Evolutionary conservation across 2,888 invertebrate species (phyloP).

Genomic region (Eristalinus sepulchralis): DNA sequence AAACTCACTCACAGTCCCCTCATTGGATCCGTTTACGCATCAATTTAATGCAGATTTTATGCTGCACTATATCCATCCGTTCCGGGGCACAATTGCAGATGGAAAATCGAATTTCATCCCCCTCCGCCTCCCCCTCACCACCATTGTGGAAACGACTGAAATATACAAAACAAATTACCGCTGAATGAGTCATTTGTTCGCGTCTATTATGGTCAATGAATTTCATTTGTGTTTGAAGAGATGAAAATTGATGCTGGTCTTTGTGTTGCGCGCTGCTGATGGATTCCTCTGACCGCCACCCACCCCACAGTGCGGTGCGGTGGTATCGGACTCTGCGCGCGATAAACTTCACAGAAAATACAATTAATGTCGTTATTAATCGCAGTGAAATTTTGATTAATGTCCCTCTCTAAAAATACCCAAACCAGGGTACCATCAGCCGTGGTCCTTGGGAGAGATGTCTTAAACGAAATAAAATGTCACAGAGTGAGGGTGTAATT

Average conservation of each 20-base stretch:
- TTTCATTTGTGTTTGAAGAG: slow-evolving; percentile 53
- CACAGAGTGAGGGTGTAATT: not conserved
- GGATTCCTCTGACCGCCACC: slow-evolving; percentile 15
- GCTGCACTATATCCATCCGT: slow-evolving; percentile 30
- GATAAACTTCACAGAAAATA: slow-evolving; percentile 3
- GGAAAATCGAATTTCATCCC: slow-evolving; percentile 39
- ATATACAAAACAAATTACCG: slow-evolving; percentile 63
- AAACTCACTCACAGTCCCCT: not conserved
- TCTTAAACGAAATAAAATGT: not conserved
- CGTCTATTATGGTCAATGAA: slow-evolving; percentile 61
- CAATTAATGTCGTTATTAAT: slow-evolving; percentile 63
- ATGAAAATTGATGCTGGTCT: slow-evolving; percentile 67
- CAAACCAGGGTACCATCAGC: not conserved
- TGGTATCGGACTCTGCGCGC: not conserved
- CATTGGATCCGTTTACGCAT: slow-evolving; percentile 15
- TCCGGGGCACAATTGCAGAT: not conserved
- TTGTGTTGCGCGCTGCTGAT: slow-evolving; percentile 43
- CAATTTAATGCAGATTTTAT: slow-evolving; percentile 55
- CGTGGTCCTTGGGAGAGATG: not conserved
- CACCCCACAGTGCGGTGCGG: not conserved
- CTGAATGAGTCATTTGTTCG: slow-evolving; percentile 64
- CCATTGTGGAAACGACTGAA: not conserved
- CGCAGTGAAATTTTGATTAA: slow-evolving; percentile 50
- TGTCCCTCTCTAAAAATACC: slow-evolving; percentile 32
- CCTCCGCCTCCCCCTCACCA: not conserved